These are phyloP conservation scores for Ataeniobius toweri DNA, from an alignment of 2,797 vertebrate genomes.

Conservation along the genomic window DNA sequence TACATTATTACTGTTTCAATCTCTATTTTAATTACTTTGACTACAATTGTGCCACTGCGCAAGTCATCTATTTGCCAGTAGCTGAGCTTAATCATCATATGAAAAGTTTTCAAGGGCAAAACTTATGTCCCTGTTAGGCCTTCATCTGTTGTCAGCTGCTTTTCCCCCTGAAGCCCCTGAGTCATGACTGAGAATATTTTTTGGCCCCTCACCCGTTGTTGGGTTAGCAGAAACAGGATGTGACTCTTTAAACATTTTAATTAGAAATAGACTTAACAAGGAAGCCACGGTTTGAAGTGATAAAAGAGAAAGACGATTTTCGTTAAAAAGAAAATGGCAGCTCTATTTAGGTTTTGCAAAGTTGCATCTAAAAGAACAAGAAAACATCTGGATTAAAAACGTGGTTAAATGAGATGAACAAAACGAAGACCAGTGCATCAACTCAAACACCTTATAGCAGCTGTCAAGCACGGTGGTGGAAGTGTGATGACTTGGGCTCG, in stretches of 20 bases:
- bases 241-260: background rate
- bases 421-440: too few relatives aligned
- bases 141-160: slow-evolving; percentile 40
- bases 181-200: slow-evolving; percentile 35
- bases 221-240: slow-evolving; percentile 10
- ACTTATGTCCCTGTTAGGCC: slow-evolving; percentile 7
- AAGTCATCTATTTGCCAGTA: slow-evolving; percentile 1
- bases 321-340: background rate
- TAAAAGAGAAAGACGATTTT: background rate
- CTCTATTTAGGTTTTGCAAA: background rate
- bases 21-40: background rate
- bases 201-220: background rate
- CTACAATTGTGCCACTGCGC: background rate
- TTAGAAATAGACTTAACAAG: background rate
- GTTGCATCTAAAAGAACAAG: too few relatives aligned
- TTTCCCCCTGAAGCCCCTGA: slow-evolving; percentile 27
- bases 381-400: too few relatives aligned
- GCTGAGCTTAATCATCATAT: slow-evolving; percentile 12
- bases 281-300: background rate
- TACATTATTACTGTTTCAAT: background rate
- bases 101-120: slow-evolving; percentile 1
- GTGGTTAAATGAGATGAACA: too few relatives aligned
- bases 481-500: too few relatives aligned
- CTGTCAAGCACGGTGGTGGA: too few relatives aligned
- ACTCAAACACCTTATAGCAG: too few relatives aligned